These are phyloP conservation scores for Tiphia femorata DNA, from an alignment of 2,888 invertebrate genomes.

Conservation along the genomic window DNA sequence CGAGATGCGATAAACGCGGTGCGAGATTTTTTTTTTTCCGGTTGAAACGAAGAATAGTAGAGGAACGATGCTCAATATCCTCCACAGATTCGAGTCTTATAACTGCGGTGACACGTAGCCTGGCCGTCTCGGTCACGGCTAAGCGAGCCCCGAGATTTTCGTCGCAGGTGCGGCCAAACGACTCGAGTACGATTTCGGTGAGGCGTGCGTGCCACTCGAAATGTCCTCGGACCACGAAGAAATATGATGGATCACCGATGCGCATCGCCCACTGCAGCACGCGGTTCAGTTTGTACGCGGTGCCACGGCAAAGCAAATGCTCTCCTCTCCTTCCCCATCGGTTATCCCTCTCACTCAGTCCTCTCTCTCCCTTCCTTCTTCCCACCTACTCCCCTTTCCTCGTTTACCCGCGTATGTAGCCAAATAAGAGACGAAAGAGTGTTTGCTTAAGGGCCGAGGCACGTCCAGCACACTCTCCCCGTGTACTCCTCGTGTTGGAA, in stretches of 20 bases:
- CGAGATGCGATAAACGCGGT: no score
- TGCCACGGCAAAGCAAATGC: slow-evolving; percentile 35
- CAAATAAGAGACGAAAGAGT: slow-evolving; percentile 45
- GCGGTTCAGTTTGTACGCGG: no score
- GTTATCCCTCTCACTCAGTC: no score
- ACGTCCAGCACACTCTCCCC: slow-evolving; percentile 42
- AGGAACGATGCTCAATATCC: no score
- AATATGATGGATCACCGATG: slow-evolving; percentile 39
- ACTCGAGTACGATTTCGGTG: background rate
- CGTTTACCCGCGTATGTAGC: slow-evolving; percentile 39
- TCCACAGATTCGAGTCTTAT: no score
- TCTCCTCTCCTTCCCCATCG: slow-evolving; percentile 15
- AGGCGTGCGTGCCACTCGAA: slow-evolving; percentile 2
- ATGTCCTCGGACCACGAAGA: background rate
- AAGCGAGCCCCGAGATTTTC: no score
- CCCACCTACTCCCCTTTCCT: no score
- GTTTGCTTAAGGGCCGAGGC: slow-evolving; percentile 54
- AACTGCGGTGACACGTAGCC: no score
- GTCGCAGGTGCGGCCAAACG: background rate
- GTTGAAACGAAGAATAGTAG: no score
- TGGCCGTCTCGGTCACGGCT: no score
- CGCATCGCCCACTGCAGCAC: slow-evolving; percentile 14
- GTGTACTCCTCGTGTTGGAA: slow-evolving; percentile 16
- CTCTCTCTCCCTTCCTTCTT: no score
- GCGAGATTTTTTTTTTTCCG: no score